A percentile compares a stretch with the other conserved stretches of the same genome.
Conservation (phyloP, 2,113 vertebrate genomes). For the Cyprinodon tularosa region DNA sequence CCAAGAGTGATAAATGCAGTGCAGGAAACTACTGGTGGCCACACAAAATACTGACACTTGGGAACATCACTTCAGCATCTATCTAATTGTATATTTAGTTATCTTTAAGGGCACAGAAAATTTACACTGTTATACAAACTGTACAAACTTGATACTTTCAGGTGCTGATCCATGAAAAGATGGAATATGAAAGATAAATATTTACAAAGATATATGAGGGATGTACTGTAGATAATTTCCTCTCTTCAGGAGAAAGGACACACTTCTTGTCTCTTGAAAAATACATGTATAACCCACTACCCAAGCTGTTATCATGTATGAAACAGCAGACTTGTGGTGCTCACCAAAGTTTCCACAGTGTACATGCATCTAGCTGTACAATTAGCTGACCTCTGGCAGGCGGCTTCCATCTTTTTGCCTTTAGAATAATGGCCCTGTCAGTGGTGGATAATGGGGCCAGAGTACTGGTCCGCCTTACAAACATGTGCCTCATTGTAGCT, state of each 20-base stretch:
- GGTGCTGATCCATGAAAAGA: too few species aligned
- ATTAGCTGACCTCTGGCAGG: constrained; percentile 94
- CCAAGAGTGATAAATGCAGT: too few species aligned
- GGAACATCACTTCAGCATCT: too few species aligned
- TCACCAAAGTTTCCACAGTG: constrained; percentile 87
- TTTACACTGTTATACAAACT: too few species aligned
- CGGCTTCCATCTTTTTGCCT: constrained; percentile 92
- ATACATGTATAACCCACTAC: constrained; percentile 69
- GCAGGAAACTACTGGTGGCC: too few species aligned
- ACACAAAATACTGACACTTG: too few species aligned
- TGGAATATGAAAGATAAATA: too few species aligned
- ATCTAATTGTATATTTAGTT: too few species aligned
- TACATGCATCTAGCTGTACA: constrained; percentile 95
- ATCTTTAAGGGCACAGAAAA: too few species aligned
- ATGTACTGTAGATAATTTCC: neutral
- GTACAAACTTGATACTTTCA: too few species aligned
- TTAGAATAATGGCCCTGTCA: constrained; percentile 97
- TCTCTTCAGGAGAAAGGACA: constrained; percentile 77
- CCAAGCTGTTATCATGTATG: constrained; percentile 82
- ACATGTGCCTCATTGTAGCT: constrained; percentile 50
- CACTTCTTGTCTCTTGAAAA: constrained; percentile 75
- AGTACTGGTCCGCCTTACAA: constrained; percentile 78
- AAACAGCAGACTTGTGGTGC: constrained; percentile 82
- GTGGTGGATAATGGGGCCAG: constrained; percentile 90
- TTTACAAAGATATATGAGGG: too few species aligned